Base-by-base conservation (phyloP, 2,888 invertebrate species). In the Drymonia ruficornis region DNA sequence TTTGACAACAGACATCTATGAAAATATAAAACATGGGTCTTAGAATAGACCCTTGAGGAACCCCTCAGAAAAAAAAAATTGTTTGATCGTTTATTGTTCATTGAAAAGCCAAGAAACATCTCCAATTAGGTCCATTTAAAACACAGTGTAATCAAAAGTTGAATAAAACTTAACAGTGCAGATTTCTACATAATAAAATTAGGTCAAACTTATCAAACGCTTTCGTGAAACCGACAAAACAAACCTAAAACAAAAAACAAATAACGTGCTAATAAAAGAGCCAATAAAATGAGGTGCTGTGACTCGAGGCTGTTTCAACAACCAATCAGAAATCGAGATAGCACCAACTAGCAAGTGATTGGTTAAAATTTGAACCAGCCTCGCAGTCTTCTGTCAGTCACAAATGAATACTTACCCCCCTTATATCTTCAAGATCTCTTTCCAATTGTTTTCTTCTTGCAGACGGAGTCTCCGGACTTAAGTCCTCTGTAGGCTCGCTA, bases 401-500 rank as follows among this genome's bases (percentile, higher is more conserved):
- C 13, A 61, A 63, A 72, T 70, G 70, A 73, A 3, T 69, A 88
- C 91, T 90, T 81, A 91, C 91, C 86, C 81, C 76, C 81, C 83
- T 88, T 9, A 79, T 76, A 40, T 89, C 89, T 60, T 90, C 91
- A 50, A 79, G 83, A 53, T 89, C 89, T 57, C 84, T 89, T 55
- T 90, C 89, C 55, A 88, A 63, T 7, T 83, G 63, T 68, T 81
- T 86, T 67, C 89, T 81, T 63, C 90, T 85, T 7, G 87, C 67
- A 13, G 83, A 81, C 9, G 91, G 85, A 2, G 90, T 87, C 53
- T 88, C 91, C 0, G 90, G 89, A 62, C 87, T 91, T 0, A 83
- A 76, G 48, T 91, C 90, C 59, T 89, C 91, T 11, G 86, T 86
- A 0, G 80, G 76, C 52, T 89, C 91, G 65, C 92, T 91, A 8